Evolutionary conservation across 2,113 vertebrate species (phyloP).

Genomic region (Pogonocichla stellata): DNA sequence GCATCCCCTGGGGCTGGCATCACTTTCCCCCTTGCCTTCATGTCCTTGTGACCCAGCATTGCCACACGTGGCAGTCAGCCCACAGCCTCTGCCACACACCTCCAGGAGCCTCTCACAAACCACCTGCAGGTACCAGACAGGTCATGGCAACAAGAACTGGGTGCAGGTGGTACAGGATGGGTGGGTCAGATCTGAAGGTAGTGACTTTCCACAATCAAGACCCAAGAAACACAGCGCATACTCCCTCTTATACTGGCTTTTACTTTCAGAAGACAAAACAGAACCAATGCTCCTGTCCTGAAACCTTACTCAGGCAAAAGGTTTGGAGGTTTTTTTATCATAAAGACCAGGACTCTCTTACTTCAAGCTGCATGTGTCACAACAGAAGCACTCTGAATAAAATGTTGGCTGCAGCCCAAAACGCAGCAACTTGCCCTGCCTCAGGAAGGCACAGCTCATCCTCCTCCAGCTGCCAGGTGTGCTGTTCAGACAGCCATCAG

Average conservation of each 20-base stretch:
- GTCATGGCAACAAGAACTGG: neutral
- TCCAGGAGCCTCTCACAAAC: neutral
- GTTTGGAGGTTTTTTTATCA: neutral
- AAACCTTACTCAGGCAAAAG: neutral
- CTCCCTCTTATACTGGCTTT: neutral
- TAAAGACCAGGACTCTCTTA: neutral
- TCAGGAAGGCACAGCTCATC: neutral
- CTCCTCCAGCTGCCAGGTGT: neutral
- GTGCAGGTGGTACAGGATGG: no score
- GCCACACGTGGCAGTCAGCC: neutral
- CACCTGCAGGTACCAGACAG: accelerated
- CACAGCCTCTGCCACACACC: neutral
- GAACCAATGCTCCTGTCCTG: neutral
- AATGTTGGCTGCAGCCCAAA: neutral
- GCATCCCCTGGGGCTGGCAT: neutral
- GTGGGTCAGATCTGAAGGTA: neutral
- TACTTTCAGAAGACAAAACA: neutral
- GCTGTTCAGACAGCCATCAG: neutral
- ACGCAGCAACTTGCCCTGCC: neutral
- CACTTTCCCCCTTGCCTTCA: neutral
- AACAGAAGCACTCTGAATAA: neutral
- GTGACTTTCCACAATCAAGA: neutral
- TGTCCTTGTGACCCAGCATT: accelerated
- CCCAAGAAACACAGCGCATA: neutral
- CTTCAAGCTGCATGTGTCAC: neutral